These are phyloP conservation scores for Lutraria rhynchaena DNA, from an alignment of 1,140 invertebrate species.

Conservation along the genomic window DNA sequence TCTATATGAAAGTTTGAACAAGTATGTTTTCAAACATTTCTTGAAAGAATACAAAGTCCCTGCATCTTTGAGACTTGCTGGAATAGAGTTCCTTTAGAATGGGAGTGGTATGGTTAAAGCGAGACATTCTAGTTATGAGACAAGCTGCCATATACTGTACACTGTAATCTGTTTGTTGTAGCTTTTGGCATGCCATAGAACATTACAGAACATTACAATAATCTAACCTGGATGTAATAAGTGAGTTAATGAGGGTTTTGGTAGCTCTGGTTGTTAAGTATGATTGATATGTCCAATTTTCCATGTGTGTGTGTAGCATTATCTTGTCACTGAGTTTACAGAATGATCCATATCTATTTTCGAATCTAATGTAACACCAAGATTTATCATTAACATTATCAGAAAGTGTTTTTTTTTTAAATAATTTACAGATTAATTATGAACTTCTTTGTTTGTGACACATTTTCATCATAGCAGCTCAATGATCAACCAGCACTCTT, in stretches of 20 bases:
- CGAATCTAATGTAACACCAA: no score
- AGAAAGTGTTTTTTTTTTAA: no score
- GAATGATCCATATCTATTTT: no score
- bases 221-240: slow-evolving; percentile 43
- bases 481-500: no score
- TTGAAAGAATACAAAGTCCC: slow-evolving; percentile 18
- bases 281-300: slow-evolving; percentile 22
- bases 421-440: no score
- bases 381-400: no score
- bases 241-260: slow-evolving; percentile 11
- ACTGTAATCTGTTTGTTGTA: slow-evolving; percentile 12
- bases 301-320: slow-evolving; percentile 13
- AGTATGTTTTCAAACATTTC: no score
- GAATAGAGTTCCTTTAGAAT: slow-evolving; percentile 41
- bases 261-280: slow-evolving; percentile 32
- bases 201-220: slow-evolving; percentile 31
- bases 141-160: slow-evolving; percentile 42
- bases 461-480: no score
- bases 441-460: no score
- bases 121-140: slow-evolving; percentile 2
- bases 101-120: slow-evolving; percentile 31
- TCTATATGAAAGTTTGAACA: no score
- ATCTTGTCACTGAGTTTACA: slow-evolving; percentile 30
- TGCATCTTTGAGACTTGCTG: neutral
- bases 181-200: slow-evolving; percentile 16